Evolutionary conservation across 37 sponge, comb jelly and placozoan genomes (phyloP), one percentile per base, ranked within the genome.

Genomic region (Hexactinellida sp.): DNA sequence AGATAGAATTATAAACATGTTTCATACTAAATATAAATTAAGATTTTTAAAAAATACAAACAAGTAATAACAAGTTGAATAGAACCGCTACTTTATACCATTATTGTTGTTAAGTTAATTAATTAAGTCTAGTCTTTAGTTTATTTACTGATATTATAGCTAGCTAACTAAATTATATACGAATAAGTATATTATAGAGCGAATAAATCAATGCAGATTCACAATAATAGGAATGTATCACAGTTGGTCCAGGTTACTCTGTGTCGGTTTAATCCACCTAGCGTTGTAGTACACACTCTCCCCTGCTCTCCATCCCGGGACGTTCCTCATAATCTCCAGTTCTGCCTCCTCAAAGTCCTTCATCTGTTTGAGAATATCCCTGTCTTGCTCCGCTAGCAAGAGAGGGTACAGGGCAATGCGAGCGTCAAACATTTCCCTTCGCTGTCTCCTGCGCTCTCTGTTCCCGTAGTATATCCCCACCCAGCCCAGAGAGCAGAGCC

Each of bases 381-480:
- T 92, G 83, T 96, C 97, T 10, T 91, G 82, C 41, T 96, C 97
- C 19, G 97, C 94, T 83, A 94, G 95, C 0, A 96, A 41, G 1
- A 96, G 87, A 37, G 97, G 97, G 38, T 91, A 82, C 23, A 96
- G 85, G 1, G 87, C 82, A 35, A 94, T 36, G 84, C 97, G 90
- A 38, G 95, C 91, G 23, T 86, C 52, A 24, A 94, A 54, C 71
- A 89, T 82, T 54, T 96, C 95, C 54, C 86, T 90, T 0, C 39
- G 19, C 24, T 87, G 37, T 25, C 54, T 86, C 54, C 94, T 94
- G 55, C 90, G 85, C 51, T 89, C 52, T 38, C 85, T 88, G 54
- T 92, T 94, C 25, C 54, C 39, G 0, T 47, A 24, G 0, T 7
- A 36, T 3, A 94, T 52, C 1, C 85, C 52, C 24, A 41, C 39